Evolutionary conservation across 2,888 invertebrate species (phyloP), one percentile per base, ranked within the genome.

Genomic region (Coleophora flavipennella): DNA sequence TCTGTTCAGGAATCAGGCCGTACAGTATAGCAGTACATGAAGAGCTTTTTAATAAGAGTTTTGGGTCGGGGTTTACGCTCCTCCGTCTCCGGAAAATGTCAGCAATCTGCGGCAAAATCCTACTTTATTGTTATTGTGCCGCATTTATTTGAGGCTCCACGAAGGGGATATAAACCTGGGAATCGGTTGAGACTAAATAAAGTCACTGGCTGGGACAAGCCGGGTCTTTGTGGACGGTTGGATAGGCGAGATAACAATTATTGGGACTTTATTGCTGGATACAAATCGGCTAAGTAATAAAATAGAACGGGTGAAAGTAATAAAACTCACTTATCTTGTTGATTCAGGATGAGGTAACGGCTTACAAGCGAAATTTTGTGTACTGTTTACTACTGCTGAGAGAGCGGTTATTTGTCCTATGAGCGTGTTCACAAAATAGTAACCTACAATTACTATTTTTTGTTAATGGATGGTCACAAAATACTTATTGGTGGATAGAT

Each of bases 91-190:
- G 58, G 69, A 73, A 75, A 77, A 79, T 77, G 77, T 79, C 78
- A 74, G 78, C 76, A 71, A 77, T 77, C 71, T 73, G 66, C 59
- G 66, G 62, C 63, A 53, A 75, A 79, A 79, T 75, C 74, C 79
- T 69, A 64, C 69, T 80, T 79, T 79, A 78, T 71, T 77, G 75
- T 79, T 79, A 78, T 73, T 74, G 75, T 74, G 60, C 69, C 70
- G 67, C 76, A 70, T 76, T 76, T 76, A 75, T 77, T 68, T 62
- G 67, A 57, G 64, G 66, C 69, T 69, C 68, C 58, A 60, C 51
- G 57, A 62, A 67, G 66, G 62, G 69, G 62, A 70, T 72, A 73
- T 74, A 76, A 75, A 78, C 74, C 72, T 74, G 68, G 62, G 46
- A 71, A 78, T 71, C 57, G 72, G 68, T 70, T 67, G 61, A 58